Percentiles rank a stretch among this genome's conserved stretches.
These are phyloP conservation scores for Drosophila oshimai DNA, from an alignment of 1,140 invertebrate genomes.

Conservation along the genomic window DNA sequence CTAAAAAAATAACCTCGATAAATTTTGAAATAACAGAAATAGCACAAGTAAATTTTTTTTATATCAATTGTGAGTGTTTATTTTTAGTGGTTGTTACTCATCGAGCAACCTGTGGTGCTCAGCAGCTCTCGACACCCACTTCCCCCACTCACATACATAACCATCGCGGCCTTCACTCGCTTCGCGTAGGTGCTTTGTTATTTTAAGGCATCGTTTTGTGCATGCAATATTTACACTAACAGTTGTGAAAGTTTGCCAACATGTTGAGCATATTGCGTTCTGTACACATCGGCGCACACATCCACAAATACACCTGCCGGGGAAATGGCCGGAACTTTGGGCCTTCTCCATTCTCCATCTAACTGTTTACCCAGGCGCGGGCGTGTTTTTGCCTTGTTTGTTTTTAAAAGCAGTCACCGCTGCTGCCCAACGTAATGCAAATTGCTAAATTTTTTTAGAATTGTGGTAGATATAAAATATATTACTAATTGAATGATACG, in stretches of 20 bases:
- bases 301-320: conserved; percentile 19
- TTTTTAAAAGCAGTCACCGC: conserved; percentile 13
- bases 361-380: conserved; percentile 39
- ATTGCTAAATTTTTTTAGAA: conserved; percentile 21
- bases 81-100: neutral
- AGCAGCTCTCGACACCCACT: neutral
- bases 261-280: conserved; percentile 67
- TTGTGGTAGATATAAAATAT: neutral
- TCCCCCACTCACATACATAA: no score
- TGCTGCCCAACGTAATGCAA: conserved; percentile 15
- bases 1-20: no score
- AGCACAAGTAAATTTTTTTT: neutral
- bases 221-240: conserved; percentile 58
- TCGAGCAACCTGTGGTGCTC: neutral
- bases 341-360: conserved; percentile 13
- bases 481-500: neutral
- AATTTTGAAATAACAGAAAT: neutral
- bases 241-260: conserved; percentile 63
- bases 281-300: conserved; percentile 36
- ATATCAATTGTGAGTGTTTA: no score
- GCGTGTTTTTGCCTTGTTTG: conserved; percentile 36
- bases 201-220: conserved; percentile 51
- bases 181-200: conserved; percentile 31
- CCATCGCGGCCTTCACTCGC: neutral
- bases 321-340: conserved; percentile 1